Percentiles rank a stretch among this genome's conserved stretches.
These are phyloP conservation scores for Tauraco erythrolophus DNA, from an alignment of 2,113 vertebrate genomes.

Conservation along the genomic window DNA sequence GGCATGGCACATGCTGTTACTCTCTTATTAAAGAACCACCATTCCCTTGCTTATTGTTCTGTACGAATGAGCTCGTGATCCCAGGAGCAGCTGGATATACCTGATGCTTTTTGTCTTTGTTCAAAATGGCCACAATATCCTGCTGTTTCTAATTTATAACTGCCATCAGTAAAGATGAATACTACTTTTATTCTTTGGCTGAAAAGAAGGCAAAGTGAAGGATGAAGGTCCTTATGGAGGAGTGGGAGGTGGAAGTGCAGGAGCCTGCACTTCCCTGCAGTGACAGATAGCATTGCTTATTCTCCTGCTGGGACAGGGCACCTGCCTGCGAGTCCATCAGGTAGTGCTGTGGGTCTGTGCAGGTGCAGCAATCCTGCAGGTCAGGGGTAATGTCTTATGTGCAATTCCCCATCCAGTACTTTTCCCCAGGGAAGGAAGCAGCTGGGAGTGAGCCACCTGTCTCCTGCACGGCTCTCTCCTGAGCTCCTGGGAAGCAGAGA, in stretches of 20 bases:
- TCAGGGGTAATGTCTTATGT: background rate
- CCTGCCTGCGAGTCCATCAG: background rate
- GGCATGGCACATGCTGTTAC: background rate
- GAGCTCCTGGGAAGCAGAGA: background rate
- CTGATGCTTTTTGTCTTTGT: background rate
- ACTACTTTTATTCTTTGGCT: background rate
- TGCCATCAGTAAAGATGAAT: background rate
- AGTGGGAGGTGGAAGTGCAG: background rate
- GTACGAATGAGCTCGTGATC: rapidly evolving
- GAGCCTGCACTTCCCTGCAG: background rate
- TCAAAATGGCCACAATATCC: background rate
- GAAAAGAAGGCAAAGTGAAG: background rate
- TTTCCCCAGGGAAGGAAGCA: background rate
- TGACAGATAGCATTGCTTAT: background rate
- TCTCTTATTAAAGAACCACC: background rate
- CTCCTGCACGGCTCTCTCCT: background rate
- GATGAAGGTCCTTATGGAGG: background rate
- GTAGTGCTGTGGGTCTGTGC: background rate
- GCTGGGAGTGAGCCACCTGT: background rate
- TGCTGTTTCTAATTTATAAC: conserved; percentile 5
- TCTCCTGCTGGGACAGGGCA: background rate
- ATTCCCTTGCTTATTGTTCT: background rate
- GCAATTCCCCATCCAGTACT: background rate
- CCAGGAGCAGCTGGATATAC: background rate
- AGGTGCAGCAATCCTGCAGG: background rate